Percentiles rank a stretch among this genome's conserved stretches.
These are phyloP conservation scores for Creontiades dilutus DNA, from an alignment of 2,888 invertebrate genomes.

Conservation along the genomic window DNA sequence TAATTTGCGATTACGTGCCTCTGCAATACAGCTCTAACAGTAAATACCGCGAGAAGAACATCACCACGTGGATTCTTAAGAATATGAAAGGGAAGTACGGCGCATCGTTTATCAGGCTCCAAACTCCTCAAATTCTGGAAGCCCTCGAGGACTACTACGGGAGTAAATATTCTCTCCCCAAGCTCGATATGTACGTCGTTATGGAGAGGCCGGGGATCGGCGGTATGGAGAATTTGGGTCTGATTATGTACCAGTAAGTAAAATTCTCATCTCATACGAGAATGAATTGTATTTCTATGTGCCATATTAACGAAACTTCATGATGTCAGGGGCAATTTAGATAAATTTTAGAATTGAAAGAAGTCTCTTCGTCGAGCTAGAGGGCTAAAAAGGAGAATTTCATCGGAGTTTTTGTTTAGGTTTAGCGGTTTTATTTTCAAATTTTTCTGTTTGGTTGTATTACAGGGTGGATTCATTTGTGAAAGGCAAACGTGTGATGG, in stretches of 20 bases:
- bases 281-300: neutral
- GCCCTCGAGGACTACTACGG: conserved; percentile 87
- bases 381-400: no score
- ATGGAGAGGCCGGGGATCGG: conserved; percentile 90
- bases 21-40: neutral
- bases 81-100: conserved; percentile 84
- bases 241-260: conserved; percentile 82
- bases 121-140: conserved; percentile 84
- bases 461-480: neutral
- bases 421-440: neutral
- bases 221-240: conserved; percentile 92
- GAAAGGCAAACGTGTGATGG: neutral
- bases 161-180: conserved; percentile 86
- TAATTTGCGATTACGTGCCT: conserved; percentile 78
- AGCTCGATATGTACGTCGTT: conserved; percentile 93
- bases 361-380: no score
- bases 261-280: neutral
- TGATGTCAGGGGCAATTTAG: no score
- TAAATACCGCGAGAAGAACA: conserved; percentile 81
- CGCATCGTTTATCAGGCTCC: conserved; percentile 81
- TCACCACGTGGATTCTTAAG: conserved; percentile 74
- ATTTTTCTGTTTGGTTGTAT: neutral
- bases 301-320: no score
- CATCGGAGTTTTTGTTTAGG: no score
- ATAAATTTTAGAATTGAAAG: no score